phyloP scores from a whole-genome alignment of 2,888 invertebrate genomes.

The Chironomus riparius region DNA sequence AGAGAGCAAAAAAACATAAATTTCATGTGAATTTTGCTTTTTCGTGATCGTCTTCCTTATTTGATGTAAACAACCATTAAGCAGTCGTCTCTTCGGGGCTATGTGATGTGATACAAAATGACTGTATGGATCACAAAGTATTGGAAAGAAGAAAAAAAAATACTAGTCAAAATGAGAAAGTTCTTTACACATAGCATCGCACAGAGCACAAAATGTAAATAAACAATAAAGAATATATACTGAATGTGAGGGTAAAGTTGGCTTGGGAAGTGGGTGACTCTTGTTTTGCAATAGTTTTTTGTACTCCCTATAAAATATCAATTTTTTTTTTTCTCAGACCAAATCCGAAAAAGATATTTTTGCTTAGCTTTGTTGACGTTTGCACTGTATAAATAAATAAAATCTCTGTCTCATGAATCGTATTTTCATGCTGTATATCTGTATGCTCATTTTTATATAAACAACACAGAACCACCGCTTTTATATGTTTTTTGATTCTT shows the following conservation, averaged over 20 bases:
- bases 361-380: neutral
- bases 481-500: neutral
- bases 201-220: conserved; percentile 17
- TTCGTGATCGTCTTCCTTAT: conserved; percentile 26
- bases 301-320: neutral
- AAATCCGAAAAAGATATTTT: neutral
- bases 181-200: conserved; percentile 1
- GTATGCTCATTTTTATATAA: neutral
- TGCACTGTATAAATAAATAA: conserved; percentile 5
- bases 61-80: conserved; percentile 27
- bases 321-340: neutral
- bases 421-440: neutral
- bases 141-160: neutral
- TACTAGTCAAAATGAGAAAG: neutral
- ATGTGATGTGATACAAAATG: neutral
- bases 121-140: neutral
- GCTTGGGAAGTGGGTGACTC: no score
- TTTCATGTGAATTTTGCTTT: conserved; percentile 13
- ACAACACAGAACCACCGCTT: neutral
- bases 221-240: conserved; percentile 1
- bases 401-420: neutral
- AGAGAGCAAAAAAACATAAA: conserved; percentile 3
- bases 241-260: neutral
- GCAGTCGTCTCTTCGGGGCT: conserved; percentile 6
- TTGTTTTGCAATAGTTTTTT: neutral